Conservation (phyloP, 2,797 vertebrate genomes). For the Euthynnus affinis region DNA sequence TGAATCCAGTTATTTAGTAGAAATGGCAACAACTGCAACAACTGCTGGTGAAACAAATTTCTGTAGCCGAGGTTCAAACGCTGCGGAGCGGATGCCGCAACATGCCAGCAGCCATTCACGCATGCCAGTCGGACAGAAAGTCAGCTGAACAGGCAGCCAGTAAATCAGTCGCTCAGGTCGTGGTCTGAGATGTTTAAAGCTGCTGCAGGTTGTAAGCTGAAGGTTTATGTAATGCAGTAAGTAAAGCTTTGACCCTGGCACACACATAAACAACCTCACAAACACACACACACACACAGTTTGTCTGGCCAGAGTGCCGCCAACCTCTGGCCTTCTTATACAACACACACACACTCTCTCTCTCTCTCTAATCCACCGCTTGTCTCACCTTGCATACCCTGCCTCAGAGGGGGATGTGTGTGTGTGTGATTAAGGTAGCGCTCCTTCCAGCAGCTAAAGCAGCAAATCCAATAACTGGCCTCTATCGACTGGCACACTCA, state of each 20-base stretch:
- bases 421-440: conserved; percentile 83
- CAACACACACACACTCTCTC: conserved; percentile 6
- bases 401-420: conserved; percentile 11
- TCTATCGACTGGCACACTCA: conserved; percentile 91
- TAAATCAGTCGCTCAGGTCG: conserved; percentile 55
- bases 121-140: conserved; percentile 8
- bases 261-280: conserved; percentile 47
- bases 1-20: conserved; percentile 14
- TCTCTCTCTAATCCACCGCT: too few relatives aligned
- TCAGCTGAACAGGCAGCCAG: conserved; percentile 41
- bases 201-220: conserved; percentile 63
- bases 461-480: conserved; percentile 92
- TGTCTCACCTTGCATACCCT: conserved; percentile 7
- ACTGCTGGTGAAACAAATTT: neutral
- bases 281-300: conserved; percentile 37
- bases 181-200: conserved; percentile 59
- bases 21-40: conserved; percentile 16
- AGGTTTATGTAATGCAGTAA: conserved; percentile 63
- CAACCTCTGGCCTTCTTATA: conserved; percentile 72
- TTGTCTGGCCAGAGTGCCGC: conserved; percentile 42
- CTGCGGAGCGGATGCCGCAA: neutral
- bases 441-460: conserved; percentile 88
- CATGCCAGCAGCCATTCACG: conserved; percentile 25
- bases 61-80: neutral
- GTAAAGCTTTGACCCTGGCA: conserved; percentile 61